Percentiles rank a stretch among this genome's conserved stretches.
Evolutionary conservation across 2,113 vertebrate genomes (phyloP).

Genomic region (Beaufortia kweichowensis): DNA sequence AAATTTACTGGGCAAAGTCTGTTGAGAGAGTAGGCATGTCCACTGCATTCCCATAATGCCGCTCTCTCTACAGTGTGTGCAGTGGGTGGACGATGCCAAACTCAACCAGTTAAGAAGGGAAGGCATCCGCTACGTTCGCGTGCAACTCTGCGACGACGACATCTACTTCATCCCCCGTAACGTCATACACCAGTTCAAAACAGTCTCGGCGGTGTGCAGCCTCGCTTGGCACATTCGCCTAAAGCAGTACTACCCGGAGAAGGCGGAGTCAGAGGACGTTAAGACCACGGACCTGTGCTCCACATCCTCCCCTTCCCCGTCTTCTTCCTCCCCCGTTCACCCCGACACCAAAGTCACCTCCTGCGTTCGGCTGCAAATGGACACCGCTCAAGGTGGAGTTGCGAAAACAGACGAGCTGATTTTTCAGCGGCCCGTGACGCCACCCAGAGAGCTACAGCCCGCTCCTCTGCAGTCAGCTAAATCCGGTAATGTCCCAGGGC

Average conservation of each 20-base stretch:
- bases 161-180: constrained; percentile 99
- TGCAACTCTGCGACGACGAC: constrained; percentile 94
- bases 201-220: constrained; percentile 96
- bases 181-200: constrained; percentile 99
- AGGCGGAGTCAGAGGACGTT: constrained; percentile 63
- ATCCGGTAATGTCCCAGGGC: constrained; percentile 55
- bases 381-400: constrained; percentile 65
- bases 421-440: constrained; percentile 74
- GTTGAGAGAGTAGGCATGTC: background rate
- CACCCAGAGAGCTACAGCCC: constrained; percentile 61
- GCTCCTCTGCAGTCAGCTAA: constrained; percentile 60
- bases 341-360: constrained; percentile 73
- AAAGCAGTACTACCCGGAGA: constrained; percentile 83
- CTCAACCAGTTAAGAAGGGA: constrained; percentile 97
- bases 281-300: constrained; percentile 64
- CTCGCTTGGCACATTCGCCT: constrained; percentile 98
- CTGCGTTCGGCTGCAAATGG: constrained; percentile 70
- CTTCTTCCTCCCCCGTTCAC: constrained; percentile 60
- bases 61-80: constrained; percentile 84
- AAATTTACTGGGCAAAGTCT: background rate
- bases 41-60: constrained; percentile 4
- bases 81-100: constrained; percentile 98
- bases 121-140: constrained; percentile 90
- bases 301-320: constrained; percentile 40
- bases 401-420: constrained; percentile 62